Base-by-base conservation (phyloP, 2,888 invertebrate species). In the Polydrusus pterygomalis region DNA sequence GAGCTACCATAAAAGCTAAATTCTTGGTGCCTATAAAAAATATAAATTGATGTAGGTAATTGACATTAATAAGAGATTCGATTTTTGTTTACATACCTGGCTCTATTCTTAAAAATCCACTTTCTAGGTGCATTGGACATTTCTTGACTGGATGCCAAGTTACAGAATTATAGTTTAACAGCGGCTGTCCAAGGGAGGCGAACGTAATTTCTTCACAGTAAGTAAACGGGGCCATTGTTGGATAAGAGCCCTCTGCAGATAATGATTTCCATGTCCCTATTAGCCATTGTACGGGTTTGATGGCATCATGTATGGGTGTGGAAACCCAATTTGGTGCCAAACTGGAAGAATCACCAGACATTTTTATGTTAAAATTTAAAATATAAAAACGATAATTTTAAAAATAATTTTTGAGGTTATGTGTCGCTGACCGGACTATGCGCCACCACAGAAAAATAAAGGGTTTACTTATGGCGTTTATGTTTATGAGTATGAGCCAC, bases 61-160 rank as follows among this genome's bases (percentile, higher is more conserved):
- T 40, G 10, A 40, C 13, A 5, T 40, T 2, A 43, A 13, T 40
- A 40, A 40, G 11, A 8, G 8, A 11, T 40, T 40, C 1, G 40
- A 11, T 40, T 40, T 34, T 43, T n/a, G 1, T 20, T 0, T 30
- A n/a, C 34, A 34, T 56, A 10, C 88, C 89, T 0, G 91, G 91
- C 49, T 90, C 89, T 58, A 92, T 89, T 65, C 90, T 89, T 6
- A 93, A 83, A 82, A 91, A 92, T 0, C 92, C 93, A 56, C 89
- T 85, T 82, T 92, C 92, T 70, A 90, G 88, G 81, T 92, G 92
- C 91, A 92, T 90, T 0, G 91, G 91, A 2, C 84, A 88, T 34
- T 88, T 88, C 47, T 88, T 90, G 40, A 88, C 88, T 0, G 90
- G 89, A 80, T 91, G 88, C 82, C 87, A 89, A 0, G 91, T 90